Evolutionary conservation across 2,797 vertebrate genomes (phyloP).

Genomic region (Rhodeus uyekii): DNA sequence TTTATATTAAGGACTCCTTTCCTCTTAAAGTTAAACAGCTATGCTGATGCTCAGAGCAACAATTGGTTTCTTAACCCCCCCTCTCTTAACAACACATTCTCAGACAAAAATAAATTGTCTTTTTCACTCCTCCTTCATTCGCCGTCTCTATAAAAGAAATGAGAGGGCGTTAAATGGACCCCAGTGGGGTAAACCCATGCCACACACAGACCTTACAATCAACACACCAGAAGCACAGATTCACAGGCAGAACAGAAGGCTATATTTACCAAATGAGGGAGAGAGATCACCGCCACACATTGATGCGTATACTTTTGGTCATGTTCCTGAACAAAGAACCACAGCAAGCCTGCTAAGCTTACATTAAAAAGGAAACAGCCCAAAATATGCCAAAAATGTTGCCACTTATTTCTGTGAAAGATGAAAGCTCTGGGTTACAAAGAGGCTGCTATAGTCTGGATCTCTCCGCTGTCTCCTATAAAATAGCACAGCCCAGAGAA

Average conservation of each 20-base stretch:
- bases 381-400: conserved; percentile 75
- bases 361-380: conserved; percentile 65
- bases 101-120: conserved; percentile 43
- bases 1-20: conserved; percentile 43
- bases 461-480: conserved; percentile 78
- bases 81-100: conserved; percentile 27
- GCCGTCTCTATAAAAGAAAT: conserved; percentile 55
- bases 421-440: conserved; percentile 77
- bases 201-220: conserved; percentile 56
- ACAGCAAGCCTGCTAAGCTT: conserved; percentile 62
- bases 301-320: conserved; percentile 68
- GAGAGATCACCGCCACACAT: conserved; percentile 59
- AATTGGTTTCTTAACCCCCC: conserved; percentile 13
- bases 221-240: conserved; percentile 46
- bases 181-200: conserved; percentile 46
- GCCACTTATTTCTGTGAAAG: conserved; percentile 71
- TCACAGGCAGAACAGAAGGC: conserved; percentile 30
- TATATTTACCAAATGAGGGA: conserved; percentile 41
- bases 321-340: conserved; percentile 73
- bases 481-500: conserved; percentile 78
- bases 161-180: conserved; percentile 50
- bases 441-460: conserved; percentile 76
- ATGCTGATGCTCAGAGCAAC: conserved; percentile 35
- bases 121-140: conserved; percentile 28
- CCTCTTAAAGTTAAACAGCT: conserved; percentile 26